phyloP scores from a whole-genome alignment of 2,888 invertebrate genomes.

The Tachina grossa region DNA sequence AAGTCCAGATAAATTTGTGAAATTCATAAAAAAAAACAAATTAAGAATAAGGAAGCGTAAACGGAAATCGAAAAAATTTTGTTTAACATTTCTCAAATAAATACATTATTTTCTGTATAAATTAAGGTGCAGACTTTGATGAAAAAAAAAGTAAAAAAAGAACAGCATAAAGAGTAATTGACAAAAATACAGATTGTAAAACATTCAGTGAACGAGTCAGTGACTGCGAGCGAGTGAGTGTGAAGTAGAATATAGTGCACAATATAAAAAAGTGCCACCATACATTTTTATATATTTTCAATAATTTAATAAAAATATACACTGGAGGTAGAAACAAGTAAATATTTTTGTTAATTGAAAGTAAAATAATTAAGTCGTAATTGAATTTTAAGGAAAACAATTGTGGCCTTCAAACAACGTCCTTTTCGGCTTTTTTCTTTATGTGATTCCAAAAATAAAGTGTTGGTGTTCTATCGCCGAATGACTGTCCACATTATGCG shows the following conservation, averaged over 20 bases:
- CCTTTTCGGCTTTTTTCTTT: conserved; percentile 61
- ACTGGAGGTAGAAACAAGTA: conserved; percentile 36
- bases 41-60: conserved; percentile 71
- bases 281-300: conserved; percentile 16
- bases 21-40: conserved; percentile 52
- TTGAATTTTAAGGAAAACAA: not conserved
- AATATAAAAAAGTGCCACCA: conserved; percentile 56
- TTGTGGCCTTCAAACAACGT: conserved; percentile 63
- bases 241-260: conserved; percentile 46
- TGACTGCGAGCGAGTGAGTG: conserved; percentile 44
- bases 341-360: conserved; percentile 26
- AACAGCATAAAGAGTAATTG: conserved; percentile 67
- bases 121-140: conserved; percentile 66
- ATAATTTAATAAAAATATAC: conserved; percentile 22
- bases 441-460: conserved; percentile 35
- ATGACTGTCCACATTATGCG: conserved; percentile 57
- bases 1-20: conserved; percentile 40
- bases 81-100: conserved; percentile 41
- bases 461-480: conserved; percentile 56
- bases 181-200: conserved; percentile 67
- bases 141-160: conserved; percentile 57
- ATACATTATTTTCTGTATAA: conserved; percentile 35
- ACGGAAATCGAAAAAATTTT: conserved; percentile 67
- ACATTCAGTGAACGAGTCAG: conserved; percentile 57
- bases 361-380: not conserved